Percentiles rank a stretch among this genome's conserved stretches.
phyloP scores from a whole-genome alignment of 2,797 vertebrate species.

The Crocidura indochinensis region DNA sequence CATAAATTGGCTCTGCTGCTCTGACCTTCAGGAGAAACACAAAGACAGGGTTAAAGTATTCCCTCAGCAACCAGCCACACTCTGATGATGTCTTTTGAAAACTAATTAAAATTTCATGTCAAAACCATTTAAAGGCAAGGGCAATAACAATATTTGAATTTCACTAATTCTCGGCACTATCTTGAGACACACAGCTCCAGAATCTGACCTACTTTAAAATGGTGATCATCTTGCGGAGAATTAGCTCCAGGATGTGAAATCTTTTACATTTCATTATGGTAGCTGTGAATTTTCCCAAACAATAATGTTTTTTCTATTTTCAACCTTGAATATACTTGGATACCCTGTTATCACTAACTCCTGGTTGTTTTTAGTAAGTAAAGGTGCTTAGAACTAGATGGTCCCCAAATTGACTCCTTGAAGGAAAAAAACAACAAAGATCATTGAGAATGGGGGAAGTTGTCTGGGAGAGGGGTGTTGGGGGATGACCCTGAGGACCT shows the following conservation, averaged over 20 bases:
- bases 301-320: conserved; percentile 44
- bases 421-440: conserved; percentile 16
- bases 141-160: conserved; percentile 46
- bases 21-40: conserved; percentile 39
- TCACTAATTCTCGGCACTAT: conserved; percentile 50
- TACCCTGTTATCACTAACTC: not conserved
- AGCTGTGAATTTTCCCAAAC: conserved; percentile 17
- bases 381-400: conserved; percentile 19
- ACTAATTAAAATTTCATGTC: conserved; percentile 77
- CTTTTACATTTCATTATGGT: conserved; percentile 64
- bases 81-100: conserved; percentile 51
- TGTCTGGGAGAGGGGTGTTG: no score
- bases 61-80: conserved; percentile 24
- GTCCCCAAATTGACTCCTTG: not conserved
- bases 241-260: conserved; percentile 54
- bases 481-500: no score
- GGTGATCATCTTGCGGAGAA: conserved; percentile 49
- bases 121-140: conserved; percentile 60
- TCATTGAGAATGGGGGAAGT: not conserved
- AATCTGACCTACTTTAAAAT: conserved; percentile 67
- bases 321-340: conserved; percentile 38
- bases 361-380: conserved; percentile 34
- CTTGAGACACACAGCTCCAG: conserved; percentile 27
- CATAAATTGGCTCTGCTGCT: not conserved
- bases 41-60: conserved; percentile 34